Evolutionary conservation across 2,113 vertebrate species (phyloP).

Genomic region (Perca fluviatilis): DNA sequence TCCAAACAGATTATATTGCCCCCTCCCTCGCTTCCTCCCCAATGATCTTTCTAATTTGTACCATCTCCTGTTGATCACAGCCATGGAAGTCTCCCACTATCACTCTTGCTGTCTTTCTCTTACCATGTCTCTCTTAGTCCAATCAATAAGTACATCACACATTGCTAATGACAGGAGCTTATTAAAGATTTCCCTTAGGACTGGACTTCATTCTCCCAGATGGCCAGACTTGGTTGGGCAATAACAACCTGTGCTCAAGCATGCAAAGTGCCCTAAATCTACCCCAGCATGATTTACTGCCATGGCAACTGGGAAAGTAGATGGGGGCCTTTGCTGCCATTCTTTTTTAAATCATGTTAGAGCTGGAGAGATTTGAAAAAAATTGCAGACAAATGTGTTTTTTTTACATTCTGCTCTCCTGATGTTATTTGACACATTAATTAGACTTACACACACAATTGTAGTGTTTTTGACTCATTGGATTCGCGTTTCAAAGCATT

Average conservation of each 20-base stretch:
- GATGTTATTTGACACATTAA: constrained; percentile 31
- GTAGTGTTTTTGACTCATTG: constrained; percentile 5
- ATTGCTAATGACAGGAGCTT: constrained; percentile 72
- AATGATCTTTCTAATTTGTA: constrained; percentile 63
- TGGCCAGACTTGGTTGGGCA: constrained; percentile 52
- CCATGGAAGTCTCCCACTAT: constrained; percentile 35
- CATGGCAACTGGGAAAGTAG: constrained; percentile 70
- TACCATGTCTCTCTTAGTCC: constrained; percentile 37
- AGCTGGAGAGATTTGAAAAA: constrained; percentile 4
- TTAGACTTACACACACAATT: not conserved
- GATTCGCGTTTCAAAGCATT: constrained; percentile 20
- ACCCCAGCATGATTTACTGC: constrained; percentile 52
- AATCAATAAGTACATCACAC: constrained; percentile 77
- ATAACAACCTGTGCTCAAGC: constrained; percentile 75
- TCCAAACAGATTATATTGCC: constrained; percentile 33
- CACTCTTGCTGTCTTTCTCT: constrained; percentile 20
- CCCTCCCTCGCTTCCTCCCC: constrained; percentile 9
- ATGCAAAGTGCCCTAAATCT: constrained; percentile 68
- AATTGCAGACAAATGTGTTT: constrained; percentile 8
- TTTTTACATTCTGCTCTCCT: not conserved
- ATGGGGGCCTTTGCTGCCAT: constrained; percentile 15
- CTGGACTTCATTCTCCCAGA: constrained; percentile 59
- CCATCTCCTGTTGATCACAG: constrained; percentile 71
- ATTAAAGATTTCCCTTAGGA: constrained; percentile 77
- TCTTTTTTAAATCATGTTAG: constrained; percentile 33